phyloP scores from a whole-genome alignment of 2,888 invertebrate species.

The Subacronicta megacephala region DNA sequence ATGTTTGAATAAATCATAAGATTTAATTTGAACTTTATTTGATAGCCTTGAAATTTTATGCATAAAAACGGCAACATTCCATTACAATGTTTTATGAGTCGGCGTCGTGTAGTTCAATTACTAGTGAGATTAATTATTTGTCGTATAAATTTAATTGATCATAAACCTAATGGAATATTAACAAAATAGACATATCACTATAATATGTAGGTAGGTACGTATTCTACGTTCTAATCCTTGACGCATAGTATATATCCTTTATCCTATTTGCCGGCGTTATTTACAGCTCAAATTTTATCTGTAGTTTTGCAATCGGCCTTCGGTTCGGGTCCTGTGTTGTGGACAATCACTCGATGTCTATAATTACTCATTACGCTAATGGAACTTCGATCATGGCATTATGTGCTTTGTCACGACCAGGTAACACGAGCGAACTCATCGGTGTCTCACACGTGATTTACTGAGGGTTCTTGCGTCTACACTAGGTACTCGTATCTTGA shows the following conservation, averaged over 20 bases:
- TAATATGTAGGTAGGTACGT: no score
- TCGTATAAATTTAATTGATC: slow-evolving; percentile 18
- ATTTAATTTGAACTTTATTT: no score
- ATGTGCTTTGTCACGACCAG: slow-evolving; percentile 77
- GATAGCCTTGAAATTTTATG: no score
- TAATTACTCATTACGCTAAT: slow-evolving; percentile 85
- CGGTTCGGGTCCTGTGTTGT: slow-evolving; percentile 66
- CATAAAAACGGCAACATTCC: no score
- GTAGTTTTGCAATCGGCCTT: slow-evolving; percentile 79
- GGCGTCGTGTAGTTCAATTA: slow-evolving; percentile 10
- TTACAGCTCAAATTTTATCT: slow-evolving; percentile 57
- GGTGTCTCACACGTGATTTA: slow-evolving; percentile 31
- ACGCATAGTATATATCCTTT: slow-evolving; percentile 47
- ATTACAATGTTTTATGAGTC: background rate
- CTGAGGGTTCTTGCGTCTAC: slow-evolving; percentile 13
- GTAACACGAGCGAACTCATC: slow-evolving; percentile 53
- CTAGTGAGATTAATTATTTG: slow-evolving; percentile 13
- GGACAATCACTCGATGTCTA: slow-evolving; percentile 70
- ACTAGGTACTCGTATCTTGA: slow-evolving; percentile 14
- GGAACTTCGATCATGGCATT: slow-evolving; percentile 72
- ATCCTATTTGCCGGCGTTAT: slow-evolving; percentile 55
- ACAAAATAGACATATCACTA: slow-evolving; percentile 23
- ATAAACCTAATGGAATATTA: slow-evolving; percentile 27
- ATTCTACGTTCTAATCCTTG: slow-evolving; percentile 54
- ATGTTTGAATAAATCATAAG: no score